Conservation (phyloP, 2,888 invertebrate genomes). For the Ariolimax columbianus region DNA sequence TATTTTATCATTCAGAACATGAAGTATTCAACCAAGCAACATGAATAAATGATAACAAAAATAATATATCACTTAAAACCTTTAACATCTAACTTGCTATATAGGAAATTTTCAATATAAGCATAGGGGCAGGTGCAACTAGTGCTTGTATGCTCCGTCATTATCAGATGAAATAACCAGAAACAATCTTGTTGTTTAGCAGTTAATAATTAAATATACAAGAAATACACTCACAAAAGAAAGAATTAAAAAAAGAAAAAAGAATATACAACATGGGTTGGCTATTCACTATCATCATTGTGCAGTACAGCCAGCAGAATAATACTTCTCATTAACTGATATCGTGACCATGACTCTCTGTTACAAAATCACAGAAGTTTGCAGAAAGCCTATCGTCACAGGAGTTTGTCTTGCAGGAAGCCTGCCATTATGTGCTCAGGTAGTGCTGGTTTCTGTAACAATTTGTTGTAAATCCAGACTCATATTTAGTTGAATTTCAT, state of each 20-base stretch:
- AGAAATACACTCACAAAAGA: neutral
- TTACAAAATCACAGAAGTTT: too few relatives aligned
- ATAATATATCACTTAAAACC: neutral
- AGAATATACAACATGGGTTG: neutral
- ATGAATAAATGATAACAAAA: neutral
- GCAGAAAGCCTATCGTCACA: too few relatives aligned
- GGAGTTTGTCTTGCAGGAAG: too few relatives aligned
- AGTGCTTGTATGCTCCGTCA: neutral
- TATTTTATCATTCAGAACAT: neutral
- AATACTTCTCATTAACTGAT: neutral
- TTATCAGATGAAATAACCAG: neutral
- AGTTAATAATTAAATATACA: neutral
- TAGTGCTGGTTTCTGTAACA: too few relatives aligned
- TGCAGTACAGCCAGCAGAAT: neutral
- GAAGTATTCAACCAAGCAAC: neutral
- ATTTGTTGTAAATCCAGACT: too few relatives aligned
- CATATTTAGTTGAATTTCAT: too few relatives aligned
- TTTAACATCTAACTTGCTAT: neutral
- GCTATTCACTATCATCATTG: too few relatives aligned
- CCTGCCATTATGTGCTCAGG: too few relatives aligned
- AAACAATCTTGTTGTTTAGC: neutral
- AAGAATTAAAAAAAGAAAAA: neutral
- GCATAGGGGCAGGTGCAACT: neutral
- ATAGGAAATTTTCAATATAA: neutral
- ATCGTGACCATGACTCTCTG: too few relatives aligned